These are phyloP conservation scores for Alviniconcha strummeri DNA, from an alignment of 2,888 invertebrate species.

Conservation along the genomic window DNA sequence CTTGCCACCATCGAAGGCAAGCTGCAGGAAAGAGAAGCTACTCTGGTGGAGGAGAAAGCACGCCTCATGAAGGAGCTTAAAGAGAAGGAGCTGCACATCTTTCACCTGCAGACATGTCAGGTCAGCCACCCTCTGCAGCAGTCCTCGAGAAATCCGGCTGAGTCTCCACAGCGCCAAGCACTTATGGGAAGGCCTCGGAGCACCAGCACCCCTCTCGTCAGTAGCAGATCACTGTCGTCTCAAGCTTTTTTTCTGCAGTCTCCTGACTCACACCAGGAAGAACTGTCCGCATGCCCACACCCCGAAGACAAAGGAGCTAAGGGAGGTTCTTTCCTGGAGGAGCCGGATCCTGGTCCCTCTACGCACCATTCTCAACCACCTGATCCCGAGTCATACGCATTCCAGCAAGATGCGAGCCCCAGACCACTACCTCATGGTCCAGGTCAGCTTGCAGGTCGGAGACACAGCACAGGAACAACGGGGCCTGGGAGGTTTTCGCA, in stretches of 20 bases:
- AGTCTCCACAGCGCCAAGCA: not conserved
- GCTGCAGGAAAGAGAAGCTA: constrained; percentile 58
- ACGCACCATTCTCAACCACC: not conserved
- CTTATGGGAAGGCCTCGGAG: not conserved
- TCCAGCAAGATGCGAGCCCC: not conserved
- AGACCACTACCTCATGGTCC: not conserved
- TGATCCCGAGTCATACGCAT: not conserved
- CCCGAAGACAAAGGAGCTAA: not conserved
- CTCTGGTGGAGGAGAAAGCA: constrained; percentile 59
- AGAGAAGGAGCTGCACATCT: constrained; percentile 37
- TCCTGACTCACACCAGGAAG: not conserved
- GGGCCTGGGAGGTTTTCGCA: not conserved
- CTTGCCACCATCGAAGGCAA: constrained; percentile 59
- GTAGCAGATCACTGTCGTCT: not conserved
- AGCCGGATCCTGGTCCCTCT: not conserved
- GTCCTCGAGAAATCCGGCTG: not conserved
- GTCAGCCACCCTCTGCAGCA: not conserved
- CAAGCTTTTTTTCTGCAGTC: constrained; percentile 12
- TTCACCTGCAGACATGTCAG: constrained; percentile 21
- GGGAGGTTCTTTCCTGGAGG: constrained; percentile 5
- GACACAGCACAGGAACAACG: constrained; percentile 14
- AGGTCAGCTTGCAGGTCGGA: not conserved
- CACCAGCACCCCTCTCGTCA: constrained; percentile 5
- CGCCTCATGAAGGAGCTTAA: constrained; percentile 53
- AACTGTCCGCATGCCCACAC: not conserved